Evolutionary conservation across 2,797 vertebrate genomes (phyloP).

Genomic region (Hippoglossus hippoglossus): DNA sequence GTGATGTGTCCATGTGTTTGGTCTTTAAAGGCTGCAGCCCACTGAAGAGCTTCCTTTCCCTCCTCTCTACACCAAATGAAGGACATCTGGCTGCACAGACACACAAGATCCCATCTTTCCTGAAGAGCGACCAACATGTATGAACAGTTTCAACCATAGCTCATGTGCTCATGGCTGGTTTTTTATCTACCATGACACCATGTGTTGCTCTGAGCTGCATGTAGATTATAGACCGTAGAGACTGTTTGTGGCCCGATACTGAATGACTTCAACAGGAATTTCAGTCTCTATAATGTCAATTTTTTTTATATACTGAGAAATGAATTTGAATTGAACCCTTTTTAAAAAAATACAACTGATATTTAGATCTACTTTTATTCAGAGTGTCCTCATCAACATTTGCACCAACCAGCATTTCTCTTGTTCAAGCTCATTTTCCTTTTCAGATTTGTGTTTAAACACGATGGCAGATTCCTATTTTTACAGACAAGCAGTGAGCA

Average conservation of each 20-base stretch:
- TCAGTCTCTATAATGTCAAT: neutral
- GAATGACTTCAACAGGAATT: neutral
- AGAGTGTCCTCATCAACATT: conserved; percentile 17
- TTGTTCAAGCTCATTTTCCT: neutral
- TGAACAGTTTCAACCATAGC: conserved; percentile 6
- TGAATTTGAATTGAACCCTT: neutral
- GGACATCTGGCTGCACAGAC: neutral
- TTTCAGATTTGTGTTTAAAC: conserved; percentile 13
- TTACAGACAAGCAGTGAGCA: conserved; percentile 37
- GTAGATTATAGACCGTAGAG: too few species aligned
- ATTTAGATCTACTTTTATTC: conserved; percentile 45
- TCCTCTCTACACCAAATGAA: conserved; percentile 80
- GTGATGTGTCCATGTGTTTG: conserved; percentile 20
- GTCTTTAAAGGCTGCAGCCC: conserved; percentile 90
- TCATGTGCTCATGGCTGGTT: neutral
- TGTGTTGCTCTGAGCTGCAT: conserved; percentile 2
- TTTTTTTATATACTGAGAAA: neutral
- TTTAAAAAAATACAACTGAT: conserved; percentile 9
- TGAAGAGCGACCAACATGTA: conserved; percentile 13
- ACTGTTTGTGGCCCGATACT: neutral
- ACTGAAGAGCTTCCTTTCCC: conserved; percentile 92
- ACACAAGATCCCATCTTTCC: neutral
- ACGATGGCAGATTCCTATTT: conserved; percentile 12
- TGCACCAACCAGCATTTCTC: conserved; percentile 16
- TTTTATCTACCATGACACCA: neutral